A percentile compares a stretch with the other conserved stretches of the same genome.
These are phyloP conservation scores for Ryuthela nishihirai DNA, from an alignment of 2,888 invertebrate genomes.

Conservation along the genomic window DNA sequence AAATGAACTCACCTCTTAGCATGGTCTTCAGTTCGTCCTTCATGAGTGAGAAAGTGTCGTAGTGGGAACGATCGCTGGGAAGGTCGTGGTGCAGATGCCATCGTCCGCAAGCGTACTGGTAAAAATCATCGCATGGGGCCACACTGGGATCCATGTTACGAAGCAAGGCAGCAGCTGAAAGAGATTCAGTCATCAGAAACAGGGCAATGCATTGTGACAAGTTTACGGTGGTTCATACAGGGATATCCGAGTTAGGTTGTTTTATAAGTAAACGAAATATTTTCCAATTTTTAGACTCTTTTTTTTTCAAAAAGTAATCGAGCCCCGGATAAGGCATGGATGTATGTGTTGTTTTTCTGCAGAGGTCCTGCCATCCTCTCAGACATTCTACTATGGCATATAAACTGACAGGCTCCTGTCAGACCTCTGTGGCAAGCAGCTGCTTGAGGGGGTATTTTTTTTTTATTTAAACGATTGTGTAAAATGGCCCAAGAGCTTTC, in stretches of 20 bases:
- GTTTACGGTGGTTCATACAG: not conserved
- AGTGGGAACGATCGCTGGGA: conserved; percentile 38
- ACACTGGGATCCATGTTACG: conserved; percentile 29
- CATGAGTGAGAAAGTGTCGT: conserved; percentile 40
- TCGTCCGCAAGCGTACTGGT: conserved; percentile 38
- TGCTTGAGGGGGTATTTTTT: too few species aligned
- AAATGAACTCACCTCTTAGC: conserved; percentile 37
- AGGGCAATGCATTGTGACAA: not conserved
- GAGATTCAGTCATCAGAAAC: not conserved
- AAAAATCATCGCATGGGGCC: conserved; percentile 35
- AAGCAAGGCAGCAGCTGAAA: conserved; percentile 28
- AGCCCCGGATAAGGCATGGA: too few species aligned
- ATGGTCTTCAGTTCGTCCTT: conserved; percentile 39
- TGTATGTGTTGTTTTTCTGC: too few species aligned
- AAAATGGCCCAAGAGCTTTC: too few species aligned
- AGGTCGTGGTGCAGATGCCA: conserved; percentile 38
- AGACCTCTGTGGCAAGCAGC: too few species aligned
- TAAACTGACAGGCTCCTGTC: too few species aligned
- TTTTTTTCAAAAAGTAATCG: too few species aligned
- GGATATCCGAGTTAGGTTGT: not conserved
- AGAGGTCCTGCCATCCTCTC: too few species aligned
- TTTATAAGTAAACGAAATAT: too few species aligned
- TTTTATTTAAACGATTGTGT: too few species aligned
- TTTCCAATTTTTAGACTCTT: too few species aligned
- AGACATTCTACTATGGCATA: too few species aligned